phyloP scores from a whole-genome alignment of 2,888 invertebrate species.

The Apamea anceps region DNA sequence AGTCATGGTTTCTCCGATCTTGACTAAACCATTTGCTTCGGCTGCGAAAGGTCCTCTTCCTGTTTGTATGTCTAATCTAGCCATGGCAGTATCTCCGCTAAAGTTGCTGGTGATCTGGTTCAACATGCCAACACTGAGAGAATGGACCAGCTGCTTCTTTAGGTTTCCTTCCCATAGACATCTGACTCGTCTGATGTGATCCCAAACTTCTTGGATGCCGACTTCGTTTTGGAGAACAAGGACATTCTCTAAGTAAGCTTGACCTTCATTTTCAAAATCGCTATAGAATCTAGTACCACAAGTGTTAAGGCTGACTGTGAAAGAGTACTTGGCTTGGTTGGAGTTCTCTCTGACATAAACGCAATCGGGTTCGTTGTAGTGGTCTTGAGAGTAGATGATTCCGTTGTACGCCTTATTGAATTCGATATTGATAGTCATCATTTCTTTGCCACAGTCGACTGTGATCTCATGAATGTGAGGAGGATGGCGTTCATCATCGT shows the following conservation, averaged over 20 bases:
- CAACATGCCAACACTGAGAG: conserved; percentile 94
- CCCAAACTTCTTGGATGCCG: conserved; percentile 95
- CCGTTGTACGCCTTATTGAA: conserved; percentile 94
- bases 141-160: conserved; percentile 93
- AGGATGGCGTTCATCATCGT: conserved; percentile 92
- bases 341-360: conserved; percentile 93
- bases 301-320: conserved; percentile 93
- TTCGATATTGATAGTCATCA: conserved; percentile 95
- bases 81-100: conserved; percentile 95
- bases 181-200: conserved; percentile 93
- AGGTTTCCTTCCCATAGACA: conserved; percentile 96
- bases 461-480: conserved; percentile 94
- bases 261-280: conserved; percentile 93
- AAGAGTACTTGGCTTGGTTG: conserved; percentile 92
- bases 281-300: conserved; percentile 95
- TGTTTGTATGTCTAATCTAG: conserved; percentile 93
- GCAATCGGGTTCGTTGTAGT: conserved; percentile 92
- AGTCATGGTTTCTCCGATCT: conserved; percentile 95
- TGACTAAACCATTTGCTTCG: conserved; percentile 94
- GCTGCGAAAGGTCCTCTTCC: conserved; percentile 95
- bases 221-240: conserved; percentile 94
- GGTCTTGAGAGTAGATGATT: conserved; percentile 95
- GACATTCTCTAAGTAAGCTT: conserved; percentile 95
- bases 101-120: conserved; percentile 95
- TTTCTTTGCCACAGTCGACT: conserved; percentile 94